Evolutionary conservation across 1,140 invertebrate genomes (phyloP).

Genomic region (Pemphigus obesinymphae): DNA sequence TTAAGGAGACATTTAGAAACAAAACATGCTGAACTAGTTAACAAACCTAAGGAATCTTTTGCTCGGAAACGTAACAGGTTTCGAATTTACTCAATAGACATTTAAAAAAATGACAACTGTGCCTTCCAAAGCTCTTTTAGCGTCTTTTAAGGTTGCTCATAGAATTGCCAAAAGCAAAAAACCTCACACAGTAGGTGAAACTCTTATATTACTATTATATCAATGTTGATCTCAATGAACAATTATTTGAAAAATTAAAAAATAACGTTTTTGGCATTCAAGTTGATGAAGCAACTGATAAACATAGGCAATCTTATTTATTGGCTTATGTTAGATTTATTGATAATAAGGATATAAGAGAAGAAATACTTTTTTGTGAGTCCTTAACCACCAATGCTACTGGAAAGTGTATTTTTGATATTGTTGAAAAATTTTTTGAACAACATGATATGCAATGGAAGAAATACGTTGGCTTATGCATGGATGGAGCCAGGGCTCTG

Average conservation of each 20-base stretch:
- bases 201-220: not conserved
- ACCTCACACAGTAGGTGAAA: too few relatives aligned
- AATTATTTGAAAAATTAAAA: too few relatives aligned
- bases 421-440: not conserved
- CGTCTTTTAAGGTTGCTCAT: constrained; percentile 46
- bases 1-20: too few relatives aligned
- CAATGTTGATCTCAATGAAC: not conserved
- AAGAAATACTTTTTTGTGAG: constrained; percentile 19
- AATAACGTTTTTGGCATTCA: constrained; percentile 27
- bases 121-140: too few relatives aligned
- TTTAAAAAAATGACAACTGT: too few relatives aligned
- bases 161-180: not conserved
- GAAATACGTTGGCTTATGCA: too few relatives aligned
- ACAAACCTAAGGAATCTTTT: too few relatives aligned
- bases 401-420: too few relatives aligned
- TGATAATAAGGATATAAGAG: not conserved
- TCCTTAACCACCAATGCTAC: not conserved
- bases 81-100: not conserved
- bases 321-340: too few relatives aligned
- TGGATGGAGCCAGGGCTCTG: constrained; percentile 16
- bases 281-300: constrained; percentile 40
- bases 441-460: constrained; percentile 11
- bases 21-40: too few relatives aligned
- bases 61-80: not conserved
- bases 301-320: too few relatives aligned